Percentiles rank a stretch among this genome's conserved stretches.
phyloP scores from a whole-genome alignment of 1,140 invertebrate genomes.

The Phymastichus coffea region DNA sequence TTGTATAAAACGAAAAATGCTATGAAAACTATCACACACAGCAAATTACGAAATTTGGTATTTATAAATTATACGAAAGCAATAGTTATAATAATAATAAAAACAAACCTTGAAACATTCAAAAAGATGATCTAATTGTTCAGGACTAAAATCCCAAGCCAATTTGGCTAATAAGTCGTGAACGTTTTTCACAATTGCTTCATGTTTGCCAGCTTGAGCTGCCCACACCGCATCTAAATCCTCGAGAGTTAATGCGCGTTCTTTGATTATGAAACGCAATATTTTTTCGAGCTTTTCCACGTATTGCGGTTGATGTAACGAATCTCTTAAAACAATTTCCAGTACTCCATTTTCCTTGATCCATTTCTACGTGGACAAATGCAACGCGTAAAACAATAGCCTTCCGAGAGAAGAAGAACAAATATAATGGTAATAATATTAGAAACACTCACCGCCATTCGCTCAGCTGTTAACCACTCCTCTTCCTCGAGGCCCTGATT shows the following conservation, averaged over 20 bases:
- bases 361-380: slow-evolving; percentile 74
- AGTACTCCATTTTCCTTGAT: slow-evolving; percentile 95
- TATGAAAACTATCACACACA: no score
- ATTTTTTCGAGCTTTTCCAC: slow-evolving; percentile 98
- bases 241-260: slow-evolving; percentile 84
- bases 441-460: slow-evolving; percentile 79
- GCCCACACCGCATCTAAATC: slow-evolving; percentile 96
- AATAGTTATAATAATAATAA: neutral
- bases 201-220: slow-evolving; percentile 92
- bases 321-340: slow-evolving; percentile 93
- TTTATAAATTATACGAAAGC: neutral
- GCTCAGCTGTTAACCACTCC: slow-evolving; percentile 90
- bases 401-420: no score
- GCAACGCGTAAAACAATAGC: slow-evolving; percentile 1
- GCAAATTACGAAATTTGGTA: neutral
- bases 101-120: slow-evolving; percentile 87
- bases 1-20: no score
- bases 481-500: slow-evolving; percentile 75
- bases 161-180: slow-evolving; percentile 95
- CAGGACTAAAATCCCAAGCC: slow-evolving; percentile 97
- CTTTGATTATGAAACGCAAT: slow-evolving; percentile 94
- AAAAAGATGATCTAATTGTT: slow-evolving; percentile 96
- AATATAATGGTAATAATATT: neutral
- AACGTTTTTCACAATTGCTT: slow-evolving; percentile 95
- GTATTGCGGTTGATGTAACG: slow-evolving; percentile 95